Evolutionary conservation across 2,888 invertebrate genomes (phyloP), one percentile per base, ranked within the genome.

Genomic region (Monopis laevigella): DNA sequence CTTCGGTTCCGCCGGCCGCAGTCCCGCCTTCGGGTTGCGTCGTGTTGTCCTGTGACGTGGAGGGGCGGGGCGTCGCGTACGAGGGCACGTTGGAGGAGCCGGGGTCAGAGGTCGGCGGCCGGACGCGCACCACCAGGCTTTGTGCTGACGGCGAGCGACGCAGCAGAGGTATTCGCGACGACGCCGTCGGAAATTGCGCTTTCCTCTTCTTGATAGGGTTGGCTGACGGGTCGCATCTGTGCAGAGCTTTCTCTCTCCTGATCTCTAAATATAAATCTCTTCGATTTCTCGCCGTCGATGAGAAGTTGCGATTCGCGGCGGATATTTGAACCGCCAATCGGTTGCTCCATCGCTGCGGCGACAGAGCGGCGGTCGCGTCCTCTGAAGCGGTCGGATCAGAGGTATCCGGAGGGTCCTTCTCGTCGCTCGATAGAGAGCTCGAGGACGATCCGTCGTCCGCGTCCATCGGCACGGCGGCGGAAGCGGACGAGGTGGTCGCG

Each of bases 311-410:
- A 45, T 82, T 81, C 1, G 75, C 81, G 8, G 68, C 78, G 5
- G 81, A 58, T 46, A 81, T 81, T 51, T 75, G 78, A 3, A 80
- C 75, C 1, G 80, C 80, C 8, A 81, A 62, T 1, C 80, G 69
- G 49, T 70, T 66, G 46, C 75, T 77, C 74, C 73, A 77, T 30
- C 56, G 55, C 45, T 71, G 66, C 2, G n/a, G n/a, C n/a, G n/a
- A n/a, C n/a, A n/a, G n/a, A n/a, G n/a, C n/a, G n/a, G n/a, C n/a
- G n/a, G n/a, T n/a, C n/a, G n/a, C n/a, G n/a, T n/a, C n/a, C n/a
- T n/a, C n/a, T n/a, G n/a, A n/a, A n/a, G n/a, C n/a, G n/a, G n/a
- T n/a, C n/a, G n/a, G n/a, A n/a, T n/a, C n/a, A n/a, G n/a, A n/a
- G n/a, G n/a, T n/a, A n/a, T n/a, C n/a, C n/a, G n/a, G n/a, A n/a